Conservation (phyloP, 2,113 vertebrate genomes). For the Blennius ocellaris region DNA sequence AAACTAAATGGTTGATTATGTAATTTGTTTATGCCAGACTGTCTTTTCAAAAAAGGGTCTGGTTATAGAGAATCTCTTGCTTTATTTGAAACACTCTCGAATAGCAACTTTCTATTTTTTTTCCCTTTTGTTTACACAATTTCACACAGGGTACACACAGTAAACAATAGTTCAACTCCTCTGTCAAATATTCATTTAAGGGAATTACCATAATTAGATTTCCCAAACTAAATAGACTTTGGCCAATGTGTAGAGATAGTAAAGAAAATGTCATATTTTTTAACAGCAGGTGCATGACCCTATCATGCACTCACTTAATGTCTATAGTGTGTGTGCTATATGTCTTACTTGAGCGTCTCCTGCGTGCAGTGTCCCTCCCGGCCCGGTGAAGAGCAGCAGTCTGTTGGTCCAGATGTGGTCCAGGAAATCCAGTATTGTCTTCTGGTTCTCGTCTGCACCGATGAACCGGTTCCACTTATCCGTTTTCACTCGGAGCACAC, state of each 20-base stretch:
- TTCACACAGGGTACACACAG: neutral
- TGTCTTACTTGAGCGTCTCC: conserved; percentile 80
- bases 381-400: conserved; percentile 81
- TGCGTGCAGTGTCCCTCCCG: conserved; percentile 81
- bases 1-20: neutral
- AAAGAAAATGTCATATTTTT: neutral
- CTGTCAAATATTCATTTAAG: conserved; percentile 22
- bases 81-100: too few relatives aligned
- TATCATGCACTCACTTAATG: neutral
- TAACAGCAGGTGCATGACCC: neutral
- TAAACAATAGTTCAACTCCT: conserved; percentile 1
- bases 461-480: conserved; percentile 89
- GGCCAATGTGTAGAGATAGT: neutral
- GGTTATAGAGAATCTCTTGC: neutral
- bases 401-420: conserved; percentile 76
- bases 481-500: conserved; percentile 82
- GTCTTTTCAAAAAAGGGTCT: neutral
- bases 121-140: neutral
- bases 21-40: neutral
- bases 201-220: conserved; percentile 17
- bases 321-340: neutral
- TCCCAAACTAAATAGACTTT: conserved; percentile 6
- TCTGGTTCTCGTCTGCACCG: conserved; percentile 85
- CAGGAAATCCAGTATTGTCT: conserved; percentile 83
- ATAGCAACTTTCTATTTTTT: too few relatives aligned